These are phyloP conservation scores for Molossus alvarezi DNA, from an alignment of 2,797 vertebrate genomes.

Conservation along the genomic window DNA sequence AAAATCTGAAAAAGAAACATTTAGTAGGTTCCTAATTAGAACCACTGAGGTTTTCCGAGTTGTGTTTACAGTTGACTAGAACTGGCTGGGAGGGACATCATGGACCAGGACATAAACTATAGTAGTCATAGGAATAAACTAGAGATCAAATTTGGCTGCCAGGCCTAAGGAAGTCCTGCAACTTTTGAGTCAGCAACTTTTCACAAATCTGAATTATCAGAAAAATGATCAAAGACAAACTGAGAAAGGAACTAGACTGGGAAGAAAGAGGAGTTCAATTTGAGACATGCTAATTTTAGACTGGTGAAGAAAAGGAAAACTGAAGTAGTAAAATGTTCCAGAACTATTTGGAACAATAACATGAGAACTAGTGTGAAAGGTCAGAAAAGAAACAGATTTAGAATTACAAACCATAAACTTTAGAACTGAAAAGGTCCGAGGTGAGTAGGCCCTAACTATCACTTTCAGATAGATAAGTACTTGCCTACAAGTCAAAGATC, in stretches of 20 bases:
- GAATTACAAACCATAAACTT: neutral
- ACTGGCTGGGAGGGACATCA: neutral
- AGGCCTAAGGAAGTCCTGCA: neutral
- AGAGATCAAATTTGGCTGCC: neutral
- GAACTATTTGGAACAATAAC: neutral
- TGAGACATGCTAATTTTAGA: slow-evolving; percentile 13
- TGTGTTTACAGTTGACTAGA: neutral
- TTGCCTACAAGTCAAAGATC: neutral
- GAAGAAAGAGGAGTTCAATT: neutral
- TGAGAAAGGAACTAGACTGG: neutral
- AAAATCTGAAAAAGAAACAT: neutral
- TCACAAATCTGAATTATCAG: neutral
- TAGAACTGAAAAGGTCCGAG: neutral
- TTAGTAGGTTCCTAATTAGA: neutral
- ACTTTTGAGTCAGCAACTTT: neutral
- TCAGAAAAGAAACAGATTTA: neutral
- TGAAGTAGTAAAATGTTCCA: neutral
- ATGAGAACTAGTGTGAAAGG: neutral
- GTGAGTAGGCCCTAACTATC: neutral
- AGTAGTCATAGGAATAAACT: neutral
- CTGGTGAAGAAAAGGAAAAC: neutral
- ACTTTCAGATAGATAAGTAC: neutral
- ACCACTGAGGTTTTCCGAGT: neutral
- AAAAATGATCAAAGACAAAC: slow-evolving; percentile 30
- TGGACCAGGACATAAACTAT: neutral